phyloP scores from a whole-genome alignment of 2,113 vertebrate genomes.

The Calcarius ornatus region DNA sequence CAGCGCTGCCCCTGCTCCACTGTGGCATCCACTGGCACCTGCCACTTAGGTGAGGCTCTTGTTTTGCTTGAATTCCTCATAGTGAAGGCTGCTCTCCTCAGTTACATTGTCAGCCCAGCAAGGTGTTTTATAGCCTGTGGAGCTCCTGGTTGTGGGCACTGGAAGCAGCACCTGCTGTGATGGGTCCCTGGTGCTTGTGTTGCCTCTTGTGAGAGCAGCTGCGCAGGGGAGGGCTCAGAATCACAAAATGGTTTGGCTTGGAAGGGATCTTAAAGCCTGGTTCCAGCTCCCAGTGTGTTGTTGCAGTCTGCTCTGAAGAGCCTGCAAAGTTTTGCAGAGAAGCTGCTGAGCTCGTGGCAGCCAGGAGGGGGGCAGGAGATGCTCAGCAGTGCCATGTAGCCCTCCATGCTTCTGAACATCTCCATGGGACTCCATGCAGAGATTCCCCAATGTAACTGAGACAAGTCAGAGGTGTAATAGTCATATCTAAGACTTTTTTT shows the following conservation, averaged over 20 bases:
- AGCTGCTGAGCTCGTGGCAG: neutral
- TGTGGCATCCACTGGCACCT: constrained; percentile 84
- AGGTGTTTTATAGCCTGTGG: neutral
- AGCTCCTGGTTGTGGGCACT: neutral
- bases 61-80: neutral
- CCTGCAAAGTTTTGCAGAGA: neutral
- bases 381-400: neutral
- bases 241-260: neutral
- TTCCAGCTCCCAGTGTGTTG: neutral
- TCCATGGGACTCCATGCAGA: neutral
- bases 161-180: neutral
- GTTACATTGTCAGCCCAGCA: neutral
- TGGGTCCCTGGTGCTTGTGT: neutral
- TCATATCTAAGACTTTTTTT: neutral
- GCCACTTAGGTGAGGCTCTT: constrained; percentile 78
- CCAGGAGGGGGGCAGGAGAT: neutral
- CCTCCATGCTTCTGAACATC: neutral
- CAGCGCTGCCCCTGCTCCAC: constrained; percentile 86
- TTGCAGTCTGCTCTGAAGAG: neutral
- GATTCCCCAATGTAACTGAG: neutral
- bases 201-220: neutral
- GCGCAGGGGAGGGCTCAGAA: neutral
- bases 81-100: neutral
- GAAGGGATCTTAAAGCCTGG: neutral
- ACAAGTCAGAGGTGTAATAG: neutral